These are phyloP conservation scores for Mastomys natalensis DNA, from an alignment of 2,113 vertebrate species.

Conservation along the genomic window DNA sequence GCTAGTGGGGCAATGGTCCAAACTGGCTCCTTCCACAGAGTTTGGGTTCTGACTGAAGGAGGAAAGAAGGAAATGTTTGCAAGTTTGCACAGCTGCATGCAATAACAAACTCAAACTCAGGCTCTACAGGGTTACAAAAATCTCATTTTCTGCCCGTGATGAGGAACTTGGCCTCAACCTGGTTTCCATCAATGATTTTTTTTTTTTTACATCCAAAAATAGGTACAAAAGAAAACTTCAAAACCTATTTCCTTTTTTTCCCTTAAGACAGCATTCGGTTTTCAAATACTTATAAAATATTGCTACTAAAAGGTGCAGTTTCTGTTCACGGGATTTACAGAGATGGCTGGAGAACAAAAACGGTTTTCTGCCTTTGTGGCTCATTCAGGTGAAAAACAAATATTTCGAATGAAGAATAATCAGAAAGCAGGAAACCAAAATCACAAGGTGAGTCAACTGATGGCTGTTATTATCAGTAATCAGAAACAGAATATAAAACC, in stretches of 20 bases:
- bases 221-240: conserved; percentile 5
- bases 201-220: conserved; percentile 18
- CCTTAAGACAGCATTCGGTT: neutral
- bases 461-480: neutral
- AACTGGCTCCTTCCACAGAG: neutral
- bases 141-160: neutral
- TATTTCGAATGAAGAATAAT: neutral
- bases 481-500: neutral
- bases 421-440: neutral
- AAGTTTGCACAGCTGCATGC: conserved; percentile 51
- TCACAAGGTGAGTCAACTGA: neutral
- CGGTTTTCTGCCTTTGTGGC: neutral
- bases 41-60: conserved; percentile 4
- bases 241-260: conserved; percentile 52
- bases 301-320: conserved; percentile 1
- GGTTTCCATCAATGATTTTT: conserved; percentile 38
- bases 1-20: neutral
- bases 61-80: conserved; percentile 45
- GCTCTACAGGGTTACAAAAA: conserved; percentile 35
- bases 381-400: conserved; percentile 14
- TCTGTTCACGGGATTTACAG: neutral
- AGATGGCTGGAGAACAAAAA: conserved; percentile 7
- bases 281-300: conserved; percentile 6
- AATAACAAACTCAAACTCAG: conserved; percentile 44
- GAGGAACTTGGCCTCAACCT: conserved; percentile 54